A percentile compares a stretch with the other conserved stretches of the same genome.
Conservation (phyloP, 2,113 vertebrate genomes). For the Mus pahari region DNA sequence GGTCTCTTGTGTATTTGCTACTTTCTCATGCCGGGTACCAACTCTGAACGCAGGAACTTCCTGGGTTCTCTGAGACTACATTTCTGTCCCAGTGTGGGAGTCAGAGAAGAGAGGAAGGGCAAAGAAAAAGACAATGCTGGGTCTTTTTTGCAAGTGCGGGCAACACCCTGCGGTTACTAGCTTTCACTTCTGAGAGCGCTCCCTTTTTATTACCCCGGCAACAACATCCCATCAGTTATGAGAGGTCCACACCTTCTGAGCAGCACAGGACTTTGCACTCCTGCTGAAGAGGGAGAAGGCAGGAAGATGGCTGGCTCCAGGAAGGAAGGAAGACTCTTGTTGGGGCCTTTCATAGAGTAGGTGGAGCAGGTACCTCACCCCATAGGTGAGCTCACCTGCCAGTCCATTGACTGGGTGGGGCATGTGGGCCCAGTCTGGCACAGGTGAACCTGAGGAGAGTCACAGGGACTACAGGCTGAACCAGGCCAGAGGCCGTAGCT, state of each 20-base stretch:
- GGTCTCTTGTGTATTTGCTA: not conserved
- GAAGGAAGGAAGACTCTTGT: not conserved
- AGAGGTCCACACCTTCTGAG: slow-evolving; percentile 4
- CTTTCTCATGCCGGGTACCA: not conserved
- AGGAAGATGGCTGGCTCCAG: not conserved
- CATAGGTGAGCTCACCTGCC: slow-evolving; percentile 60
- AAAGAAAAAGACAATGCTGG: too few species aligned
- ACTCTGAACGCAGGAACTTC: not conserved
- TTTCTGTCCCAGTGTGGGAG: not conserved
- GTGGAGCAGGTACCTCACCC: not conserved
- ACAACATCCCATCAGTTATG: not conserved
- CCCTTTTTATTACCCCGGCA: not conserved
- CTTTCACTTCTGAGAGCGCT: not conserved
- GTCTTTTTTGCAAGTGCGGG: not conserved
- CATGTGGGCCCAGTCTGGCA: slow-evolving; percentile 15
- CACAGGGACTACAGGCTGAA: not conserved
- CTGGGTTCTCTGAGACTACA: accelerated
- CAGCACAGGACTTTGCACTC: slow-evolving; percentile 58
- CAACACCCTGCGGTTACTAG: slow-evolving; percentile 44
- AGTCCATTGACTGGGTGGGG: not conserved
- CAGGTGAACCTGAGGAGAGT: slow-evolving; percentile 13
- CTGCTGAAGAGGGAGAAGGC: not conserved
- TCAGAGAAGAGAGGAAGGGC: too few species aligned
- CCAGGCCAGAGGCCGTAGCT: not conserved
- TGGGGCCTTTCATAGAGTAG: not conserved